Evolutionary conservation across 2,113 vertebrate species (phyloP).

Genomic region (Cyphomyrus discorhynchus): DNA sequence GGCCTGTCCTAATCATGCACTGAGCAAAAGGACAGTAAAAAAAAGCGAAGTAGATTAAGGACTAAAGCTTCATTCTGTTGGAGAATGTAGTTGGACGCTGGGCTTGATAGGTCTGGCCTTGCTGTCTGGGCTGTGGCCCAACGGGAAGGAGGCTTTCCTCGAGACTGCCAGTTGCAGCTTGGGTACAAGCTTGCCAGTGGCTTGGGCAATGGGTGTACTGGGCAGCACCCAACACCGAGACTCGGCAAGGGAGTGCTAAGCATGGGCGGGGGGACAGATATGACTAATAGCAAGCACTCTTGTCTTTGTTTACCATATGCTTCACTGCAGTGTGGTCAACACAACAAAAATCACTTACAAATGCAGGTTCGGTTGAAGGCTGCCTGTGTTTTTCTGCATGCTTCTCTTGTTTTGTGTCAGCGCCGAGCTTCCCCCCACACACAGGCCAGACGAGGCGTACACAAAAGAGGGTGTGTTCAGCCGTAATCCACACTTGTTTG

Average conservation of each 20-base stretch:
- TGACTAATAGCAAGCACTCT: background rate
- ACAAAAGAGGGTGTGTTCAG: conserved; percentile 56
- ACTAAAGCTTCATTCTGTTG: background rate
- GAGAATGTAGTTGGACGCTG: background rate
- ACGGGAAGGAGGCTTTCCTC: background rate
- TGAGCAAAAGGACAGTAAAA: background rate
- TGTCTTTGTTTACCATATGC: background rate
- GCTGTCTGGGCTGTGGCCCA: background rate
- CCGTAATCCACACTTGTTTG: conserved; percentile 46
- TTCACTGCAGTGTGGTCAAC: background rate
- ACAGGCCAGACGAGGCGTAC: conserved; percentile 48
- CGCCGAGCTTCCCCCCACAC: conserved; percentile 24
- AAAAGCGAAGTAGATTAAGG: background rate
- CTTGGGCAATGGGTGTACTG: background rate
- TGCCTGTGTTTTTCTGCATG: conserved; percentile 35
- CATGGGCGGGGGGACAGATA: background rate
- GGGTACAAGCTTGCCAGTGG: background rate
- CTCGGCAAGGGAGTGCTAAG: background rate
- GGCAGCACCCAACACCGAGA: background rate
- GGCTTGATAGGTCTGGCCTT: background rate
- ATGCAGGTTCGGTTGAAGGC: background rate
- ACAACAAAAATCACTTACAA: background rate
- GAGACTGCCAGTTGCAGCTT: background rate
- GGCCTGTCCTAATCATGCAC: background rate
- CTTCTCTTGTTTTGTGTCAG: conserved; percentile 47